Base-by-base conservation (phyloP, 2,113 vertebrate species). In the Lota lota region DNA sequence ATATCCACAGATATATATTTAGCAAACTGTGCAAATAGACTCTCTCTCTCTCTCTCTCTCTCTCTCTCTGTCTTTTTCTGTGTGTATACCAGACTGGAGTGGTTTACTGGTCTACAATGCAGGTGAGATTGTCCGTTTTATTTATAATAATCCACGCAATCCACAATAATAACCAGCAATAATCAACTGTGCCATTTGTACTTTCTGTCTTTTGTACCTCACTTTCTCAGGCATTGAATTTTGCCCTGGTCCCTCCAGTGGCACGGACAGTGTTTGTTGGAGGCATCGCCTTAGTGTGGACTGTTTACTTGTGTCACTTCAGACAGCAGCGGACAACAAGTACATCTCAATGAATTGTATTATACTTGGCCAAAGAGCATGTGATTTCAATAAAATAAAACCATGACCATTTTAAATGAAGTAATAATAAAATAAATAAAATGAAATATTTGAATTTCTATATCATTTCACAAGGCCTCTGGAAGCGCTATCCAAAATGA, bases 61-160 rank as follows among this genome's bases (percentile, higher is more conserved):
- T 66, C 72, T 22, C 20, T 36, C 12, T 68, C 12, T 75, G 50
- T 68, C 12, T 16, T 50, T 17, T 21, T 79, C n/a, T 77, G 7
- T 72, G 14, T 51, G 1, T 20, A 53, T 47, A 22, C 20, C 70
- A 93, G 92, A 77, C 90, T 64, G 92, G 92, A 67, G 83, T 92
- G 18, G 76, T 92, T 2, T 93, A 83, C 63, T 93, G 90, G 89
- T 92, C 91, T 40, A 88, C 85, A 68, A 88, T 92, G 92, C 92
- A 93, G 89, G 92, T 93, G 70, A 77, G 69, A 66, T 36, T 22
- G 53, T 17, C 51, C 0, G 51, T 5, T 4, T 53, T 56, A 56
- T 56, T n/a, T 18, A 17, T n/a, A 56, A 17, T 18, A 56, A n/a
- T n/a, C 5, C 17, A 56, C 53, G 4, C 17, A 56, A 56, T 56